These are phyloP conservation scores for Oncorhynchus mykiss DNA, from an alignment of 2,113 vertebrate genomes.

Conservation along the genomic window DNA sequence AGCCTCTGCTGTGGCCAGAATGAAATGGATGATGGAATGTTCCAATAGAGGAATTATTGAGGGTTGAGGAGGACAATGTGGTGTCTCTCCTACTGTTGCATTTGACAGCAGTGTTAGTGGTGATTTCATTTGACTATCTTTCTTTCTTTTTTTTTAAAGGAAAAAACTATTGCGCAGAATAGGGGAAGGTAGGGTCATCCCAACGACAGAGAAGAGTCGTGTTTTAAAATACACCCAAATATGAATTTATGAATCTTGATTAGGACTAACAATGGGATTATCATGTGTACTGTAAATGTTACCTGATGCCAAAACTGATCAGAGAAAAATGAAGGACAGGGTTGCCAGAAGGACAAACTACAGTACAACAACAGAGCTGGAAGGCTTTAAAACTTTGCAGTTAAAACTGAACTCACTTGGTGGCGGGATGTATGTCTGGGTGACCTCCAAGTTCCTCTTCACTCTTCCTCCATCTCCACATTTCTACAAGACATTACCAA, in stretches of 20 bases:
- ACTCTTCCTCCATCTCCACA: slow-evolving; percentile 60
- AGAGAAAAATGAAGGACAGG: neutral
- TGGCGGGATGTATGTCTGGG: slow-evolving; percentile 42
- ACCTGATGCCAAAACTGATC: neutral
- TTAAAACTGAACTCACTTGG: slow-evolving; percentile 67
- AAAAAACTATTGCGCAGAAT: neutral
- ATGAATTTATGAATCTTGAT: neutral
- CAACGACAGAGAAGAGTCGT: neutral
- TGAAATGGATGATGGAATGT: neutral
- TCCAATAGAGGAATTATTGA: neutral
- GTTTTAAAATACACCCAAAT: neutral
- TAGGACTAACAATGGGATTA: neutral
- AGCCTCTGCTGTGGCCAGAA: neutral
- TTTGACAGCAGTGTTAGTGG: neutral
- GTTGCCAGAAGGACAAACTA: neutral
- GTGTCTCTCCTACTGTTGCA: neutral
- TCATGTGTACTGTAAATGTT: neutral
- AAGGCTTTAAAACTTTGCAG: neutral
- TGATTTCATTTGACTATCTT: neutral
- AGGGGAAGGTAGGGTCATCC: neutral
- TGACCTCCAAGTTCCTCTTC: slow-evolving; percentile 65
- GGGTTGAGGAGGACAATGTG: neutral
- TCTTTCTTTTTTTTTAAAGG: neutral
- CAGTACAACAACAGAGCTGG: neutral
- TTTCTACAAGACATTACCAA: slow-evolving; percentile 33